Evolutionary conservation across 2,888 invertebrate species (phyloP).

Genomic region (Halictus ligatus): DNA sequence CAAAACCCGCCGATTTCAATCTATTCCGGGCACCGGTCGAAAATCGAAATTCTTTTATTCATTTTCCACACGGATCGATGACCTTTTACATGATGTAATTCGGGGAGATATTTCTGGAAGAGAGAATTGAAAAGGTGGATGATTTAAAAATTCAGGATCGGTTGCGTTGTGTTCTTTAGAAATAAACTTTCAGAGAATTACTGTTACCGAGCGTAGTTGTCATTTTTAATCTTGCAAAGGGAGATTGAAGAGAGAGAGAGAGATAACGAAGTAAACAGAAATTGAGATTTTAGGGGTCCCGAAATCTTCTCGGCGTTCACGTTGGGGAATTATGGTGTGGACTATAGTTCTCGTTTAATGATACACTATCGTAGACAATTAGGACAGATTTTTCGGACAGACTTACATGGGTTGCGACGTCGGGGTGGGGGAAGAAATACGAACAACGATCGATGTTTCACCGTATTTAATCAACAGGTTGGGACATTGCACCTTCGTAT

Average conservation of each 20-base stretch:
- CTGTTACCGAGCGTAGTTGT: not conserved
- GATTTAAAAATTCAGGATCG: not conserved
- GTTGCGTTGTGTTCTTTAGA: not conserved
- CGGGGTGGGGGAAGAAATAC: slow-evolving; percentile 31
- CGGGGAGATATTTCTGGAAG: not conserved
- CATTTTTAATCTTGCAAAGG: not conserved
- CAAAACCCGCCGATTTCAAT: not conserved
- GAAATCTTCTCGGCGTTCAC: not conserved
- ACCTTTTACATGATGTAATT: too few species aligned
- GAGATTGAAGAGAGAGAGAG: not conserved
- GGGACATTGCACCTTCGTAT: slow-evolving; percentile 73
- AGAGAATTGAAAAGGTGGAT: not conserved
- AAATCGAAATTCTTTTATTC: not conserved
- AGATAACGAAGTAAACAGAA: not conserved
- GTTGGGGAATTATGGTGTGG: not conserved
- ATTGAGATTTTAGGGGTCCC: not conserved
- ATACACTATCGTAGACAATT: not conserved
- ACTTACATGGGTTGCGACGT: not conserved
- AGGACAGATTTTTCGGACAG: not conserved
- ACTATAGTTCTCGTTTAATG: not conserved
- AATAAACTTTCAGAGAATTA: not conserved
- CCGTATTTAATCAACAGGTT: slow-evolving; percentile 79
- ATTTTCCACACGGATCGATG: too few species aligned
- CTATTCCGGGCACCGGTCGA: not conserved
- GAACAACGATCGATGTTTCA: slow-evolving; percentile 69